A percentile compares a stretch with the other conserved stretches of the same genome.
Evolutionary conservation across 1,140 invertebrate species (phyloP).

Genomic region (Temnothorax curvispinosus): DNA sequence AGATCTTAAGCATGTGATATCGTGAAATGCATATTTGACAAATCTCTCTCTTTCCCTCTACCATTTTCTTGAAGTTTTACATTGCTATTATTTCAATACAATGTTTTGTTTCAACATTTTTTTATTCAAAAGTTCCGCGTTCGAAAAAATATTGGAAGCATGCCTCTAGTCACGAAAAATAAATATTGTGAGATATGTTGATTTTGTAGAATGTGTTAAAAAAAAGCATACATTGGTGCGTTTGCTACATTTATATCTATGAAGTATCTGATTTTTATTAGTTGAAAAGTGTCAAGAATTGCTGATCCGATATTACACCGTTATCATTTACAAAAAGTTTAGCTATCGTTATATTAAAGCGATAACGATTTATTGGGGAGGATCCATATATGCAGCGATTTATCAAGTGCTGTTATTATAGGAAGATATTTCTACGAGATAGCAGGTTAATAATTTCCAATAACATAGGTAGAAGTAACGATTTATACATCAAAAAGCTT

Average conservation of each 20-base stretch:
- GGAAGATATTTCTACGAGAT: background rate
- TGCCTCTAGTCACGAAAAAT: constrained; percentile 8
- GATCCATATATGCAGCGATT: constrained; percentile 2
- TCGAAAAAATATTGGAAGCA: constrained; percentile 33
- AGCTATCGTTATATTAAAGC: background rate
- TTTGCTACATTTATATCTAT: background rate
- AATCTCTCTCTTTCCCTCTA: background rate
- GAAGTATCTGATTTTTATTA: constrained; percentile 29
- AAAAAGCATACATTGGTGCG: background rate
- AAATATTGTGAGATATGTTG: constrained; percentile 42
- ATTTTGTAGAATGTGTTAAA: constrained; percentile 10
- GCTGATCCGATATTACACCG: background rate
- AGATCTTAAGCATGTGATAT: background rate
- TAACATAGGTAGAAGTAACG: background rate
- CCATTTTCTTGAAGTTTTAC: background rate
- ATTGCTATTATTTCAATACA: background rate
- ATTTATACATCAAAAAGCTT: background rate
- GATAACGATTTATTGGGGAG: constrained; percentile 7
- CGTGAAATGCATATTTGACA: background rate
- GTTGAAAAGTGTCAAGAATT: background rate
- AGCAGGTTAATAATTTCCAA: constrained; percentile 19
- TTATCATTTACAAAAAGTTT: background rate
- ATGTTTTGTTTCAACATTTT: background rate
- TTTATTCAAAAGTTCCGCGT: background rate
- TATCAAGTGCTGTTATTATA: background rate